A percentile compares a stretch with the other conserved stretches of the same genome.
Conservation (phyloP, 2,888 invertebrate species). For the Andrena bicolor region DNA sequence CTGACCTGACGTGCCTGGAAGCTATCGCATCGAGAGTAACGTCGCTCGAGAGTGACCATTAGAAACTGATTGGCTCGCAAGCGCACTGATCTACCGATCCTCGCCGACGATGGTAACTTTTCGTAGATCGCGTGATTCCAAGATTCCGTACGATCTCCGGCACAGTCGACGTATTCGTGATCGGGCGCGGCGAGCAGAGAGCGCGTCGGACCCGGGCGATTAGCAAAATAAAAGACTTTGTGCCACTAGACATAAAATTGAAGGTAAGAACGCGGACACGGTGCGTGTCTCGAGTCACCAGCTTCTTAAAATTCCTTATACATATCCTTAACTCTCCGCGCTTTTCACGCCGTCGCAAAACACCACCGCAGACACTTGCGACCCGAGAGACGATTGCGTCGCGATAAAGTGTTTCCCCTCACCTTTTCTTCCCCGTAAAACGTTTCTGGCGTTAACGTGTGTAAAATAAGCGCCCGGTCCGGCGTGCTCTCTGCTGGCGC, state of each 20-base stretch:
- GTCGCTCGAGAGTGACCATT: background rate
- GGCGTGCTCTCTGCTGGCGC: constrained; percentile 30
- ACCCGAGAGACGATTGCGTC: constrained; percentile 15
- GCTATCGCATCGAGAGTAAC: constrained; percentile 46
- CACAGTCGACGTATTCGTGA: background rate
- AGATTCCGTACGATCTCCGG: background rate
- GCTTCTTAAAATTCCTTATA: background rate
- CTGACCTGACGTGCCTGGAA: constrained; percentile 66
- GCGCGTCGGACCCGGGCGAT: constrained; percentile 10
- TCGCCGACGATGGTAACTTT: constrained; percentile 33
- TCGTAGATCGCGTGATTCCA: constrained; percentile 17
- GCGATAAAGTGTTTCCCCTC: background rate
- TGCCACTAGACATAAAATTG: constrained; percentile 18
- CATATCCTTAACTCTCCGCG: background rate
- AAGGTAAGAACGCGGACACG: background rate
- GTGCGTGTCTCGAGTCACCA: background rate
- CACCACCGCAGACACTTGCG: background rate
- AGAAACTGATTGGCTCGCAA: constrained; percentile 18
- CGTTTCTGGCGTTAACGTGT: background rate
- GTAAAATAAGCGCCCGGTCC: constrained; percentile 16
- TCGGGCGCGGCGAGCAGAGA: constrained; percentile 22
- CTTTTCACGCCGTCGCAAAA: background rate
- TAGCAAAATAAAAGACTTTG: constrained; percentile 25
- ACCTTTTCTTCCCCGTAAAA: background rate
- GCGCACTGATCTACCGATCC: constrained; percentile 33